Evolutionary conservation across 2,888 invertebrate species (phyloP).

Genomic region (Erynnis tages): DNA sequence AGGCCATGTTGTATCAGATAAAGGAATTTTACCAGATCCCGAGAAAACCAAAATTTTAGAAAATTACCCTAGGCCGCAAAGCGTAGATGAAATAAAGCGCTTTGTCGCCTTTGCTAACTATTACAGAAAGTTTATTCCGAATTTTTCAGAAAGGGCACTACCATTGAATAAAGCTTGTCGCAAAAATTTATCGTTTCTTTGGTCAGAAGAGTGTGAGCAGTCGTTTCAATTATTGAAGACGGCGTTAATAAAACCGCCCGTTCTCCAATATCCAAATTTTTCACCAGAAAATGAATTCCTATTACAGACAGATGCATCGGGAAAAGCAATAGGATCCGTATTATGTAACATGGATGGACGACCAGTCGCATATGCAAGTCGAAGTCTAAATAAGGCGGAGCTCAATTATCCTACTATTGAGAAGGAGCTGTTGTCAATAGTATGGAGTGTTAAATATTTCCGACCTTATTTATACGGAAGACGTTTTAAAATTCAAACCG

Average conservation of each 20-base stretch:
- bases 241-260: slow-evolving; percentile 7
- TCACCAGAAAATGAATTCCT: slow-evolving; percentile 22
- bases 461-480: slow-evolving; percentile 30
- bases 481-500: slow-evolving; percentile 29
- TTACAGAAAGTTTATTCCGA: slow-evolving; percentile 27
- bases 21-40: slow-evolving; percentile 26
- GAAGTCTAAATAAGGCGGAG: slow-evolving; percentile 32
- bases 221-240: slow-evolving; percentile 24
- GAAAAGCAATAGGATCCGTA: slow-evolving; percentile 27
- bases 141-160: slow-evolving; percentile 22
- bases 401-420: slow-evolving; percentile 28
- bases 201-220: slow-evolving; percentile 14
- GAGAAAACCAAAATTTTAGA: slow-evolving; percentile 17
- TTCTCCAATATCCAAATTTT: slow-evolving; percentile 30
- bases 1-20: slow-evolving; percentile 22
- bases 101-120: slow-evolving; percentile 29
- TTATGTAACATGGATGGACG: slow-evolving; percentile 27
- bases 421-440: slow-evolving; percentile 31
- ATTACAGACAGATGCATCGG: slow-evolving; percentile 31
- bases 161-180: slow-evolving; percentile 22
- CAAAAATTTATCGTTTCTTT: slow-evolving; percentile 17
- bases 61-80: slow-evolving; percentile 26
- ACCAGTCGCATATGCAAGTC: slow-evolving; percentile 33
- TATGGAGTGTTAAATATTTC: slow-evolving; percentile 32
- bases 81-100: slow-evolving; percentile 23